Evolutionary conservation across 1,140 invertebrate species (phyloP), one percentile per base, ranked within the genome.

Genomic region (Drosophila orosa): DNA sequence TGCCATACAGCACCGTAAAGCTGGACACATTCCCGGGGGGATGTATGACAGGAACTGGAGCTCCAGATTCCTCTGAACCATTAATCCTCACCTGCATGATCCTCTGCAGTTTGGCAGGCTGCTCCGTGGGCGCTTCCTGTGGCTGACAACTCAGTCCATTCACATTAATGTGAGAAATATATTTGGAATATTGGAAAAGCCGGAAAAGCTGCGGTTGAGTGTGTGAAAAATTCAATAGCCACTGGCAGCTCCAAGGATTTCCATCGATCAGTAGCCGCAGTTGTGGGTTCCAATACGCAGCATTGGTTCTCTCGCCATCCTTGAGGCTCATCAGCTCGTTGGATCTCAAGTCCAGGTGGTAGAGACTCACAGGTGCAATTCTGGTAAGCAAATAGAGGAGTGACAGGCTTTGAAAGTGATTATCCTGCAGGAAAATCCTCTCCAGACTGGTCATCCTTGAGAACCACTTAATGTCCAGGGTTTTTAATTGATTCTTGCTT

Each of bases 161-260:
- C 1, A 92, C 91, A 82, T 92, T 92, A 22, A 92, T 92, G 29
- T 89, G 83, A 8, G 83, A 90, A 35, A 92, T 90, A 31, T 78
- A 91, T 19, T 92, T 92, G 22, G 86, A 79, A 52, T 91, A 92
- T 45, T 74, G 80, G 33, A 92, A 89, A 0, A 90, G 37, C 0
- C 91, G 82, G 47, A 91, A 92, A 3, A 87, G 33, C 48, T 92
- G 80, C 1, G 91, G 91, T 8, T 81, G 74, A 0, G 65, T 42
- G 35, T 91, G 80, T 5, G 82, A 75, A 35, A 92, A 90, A n/a
- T 89, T 74, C 17, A 83, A 55, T 24, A 92, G 27, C 91, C 91
- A 92, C 45, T 84, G 73, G 25, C 91, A 92, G 39, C 87, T 87
- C 91, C 91, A 92, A 3, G 89, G 91, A 74, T 92, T 92, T 0